These are phyloP conservation scores for Chamaetylas fuelleborni DNA, from an alignment of 2,113 vertebrate species.

Conservation along the genomic window DNA sequence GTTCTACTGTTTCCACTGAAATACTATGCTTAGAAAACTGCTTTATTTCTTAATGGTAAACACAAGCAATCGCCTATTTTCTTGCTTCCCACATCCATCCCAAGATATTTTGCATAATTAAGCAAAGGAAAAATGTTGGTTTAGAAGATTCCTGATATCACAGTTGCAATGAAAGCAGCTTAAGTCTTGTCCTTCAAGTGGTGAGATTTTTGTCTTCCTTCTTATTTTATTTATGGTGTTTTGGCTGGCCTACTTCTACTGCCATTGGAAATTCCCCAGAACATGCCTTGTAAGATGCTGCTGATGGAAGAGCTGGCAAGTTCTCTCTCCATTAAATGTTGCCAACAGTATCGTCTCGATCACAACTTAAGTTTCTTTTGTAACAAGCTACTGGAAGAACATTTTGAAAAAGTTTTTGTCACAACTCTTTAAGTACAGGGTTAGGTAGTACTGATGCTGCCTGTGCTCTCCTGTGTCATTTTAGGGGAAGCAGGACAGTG, in stretches of 20 bases:
- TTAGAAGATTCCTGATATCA: neutral
- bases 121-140: neutral
- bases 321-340: neutral
- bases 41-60: neutral
- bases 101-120: neutral
- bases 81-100: neutral
- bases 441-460: neutral
- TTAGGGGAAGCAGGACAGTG: neutral
- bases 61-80: neutral
- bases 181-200: neutral
- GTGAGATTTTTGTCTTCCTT: slow-evolving; percentile 9
- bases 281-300: neutral
- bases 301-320: slow-evolving; percentile 10
- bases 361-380: neutral
- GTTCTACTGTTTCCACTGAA: neutral
- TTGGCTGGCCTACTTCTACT: slow-evolving; percentile 42
- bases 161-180: neutral
- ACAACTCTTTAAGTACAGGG: neutral
- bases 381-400: neutral
- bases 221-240: slow-evolving; percentile 15
- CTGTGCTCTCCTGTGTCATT: neutral
- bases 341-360: neutral
- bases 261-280: slow-evolving; percentile 21
- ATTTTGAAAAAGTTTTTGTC: neutral
- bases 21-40: neutral